These are phyloP conservation scores for Charanyca ferruginea DNA, from an alignment of 2,888 invertebrate genomes.

Conservation along the genomic window DNA sequence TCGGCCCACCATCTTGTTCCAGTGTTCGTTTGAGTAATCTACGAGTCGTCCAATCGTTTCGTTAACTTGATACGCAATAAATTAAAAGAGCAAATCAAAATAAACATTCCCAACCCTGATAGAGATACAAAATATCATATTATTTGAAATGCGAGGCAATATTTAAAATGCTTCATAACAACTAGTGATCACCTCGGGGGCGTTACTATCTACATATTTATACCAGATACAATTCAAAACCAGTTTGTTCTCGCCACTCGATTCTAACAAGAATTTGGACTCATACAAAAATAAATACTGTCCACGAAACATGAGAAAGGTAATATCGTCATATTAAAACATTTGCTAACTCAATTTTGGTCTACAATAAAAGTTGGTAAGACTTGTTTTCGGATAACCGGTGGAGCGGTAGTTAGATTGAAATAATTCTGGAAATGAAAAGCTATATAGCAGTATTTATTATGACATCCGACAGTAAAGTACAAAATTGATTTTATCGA, in stretches of 20 bases:
- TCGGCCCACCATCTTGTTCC: slow-evolving; percentile 46
- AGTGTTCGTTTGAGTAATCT: slow-evolving; percentile 56
- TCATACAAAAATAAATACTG: slow-evolving; percentile 89
- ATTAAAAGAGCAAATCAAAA: slow-evolving; percentile 65
- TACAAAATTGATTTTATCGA: slow-evolving; percentile 89
- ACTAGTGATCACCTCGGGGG: slow-evolving; percentile 83
- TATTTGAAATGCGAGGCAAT: slow-evolving; percentile 77
- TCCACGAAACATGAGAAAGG: slow-evolving; percentile 88
- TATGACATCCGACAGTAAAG: slow-evolving; percentile 88
- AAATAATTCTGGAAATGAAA: slow-evolving; percentile 80
- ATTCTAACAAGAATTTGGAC: slow-evolving; percentile 90
- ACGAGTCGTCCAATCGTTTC: slow-evolving; percentile 56
- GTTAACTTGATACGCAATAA: slow-evolving; percentile 65
- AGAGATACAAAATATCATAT: slow-evolving; percentile 78
- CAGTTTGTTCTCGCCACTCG: slow-evolving; percentile 84
- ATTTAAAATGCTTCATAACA: slow-evolving; percentile 80
- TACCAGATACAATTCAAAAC: slow-evolving; percentile 86
- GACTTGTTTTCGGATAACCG: slow-evolving; percentile 77
- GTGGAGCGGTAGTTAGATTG: slow-evolving; percentile 75
- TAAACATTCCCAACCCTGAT: slow-evolving; percentile 67
- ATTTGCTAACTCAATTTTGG: slow-evolving; percentile 76
- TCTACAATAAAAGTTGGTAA: slow-evolving; percentile 76
- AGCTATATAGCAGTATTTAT: slow-evolving; percentile 87
- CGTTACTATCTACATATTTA: slow-evolving; percentile 88
- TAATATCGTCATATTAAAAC: slow-evolving; percentile 80